Evolutionary conservation across 2,797 vertebrate genomes (phyloP), one percentile per base, ranked within the genome.

Genomic region (Chrosomus eos): DNA sequence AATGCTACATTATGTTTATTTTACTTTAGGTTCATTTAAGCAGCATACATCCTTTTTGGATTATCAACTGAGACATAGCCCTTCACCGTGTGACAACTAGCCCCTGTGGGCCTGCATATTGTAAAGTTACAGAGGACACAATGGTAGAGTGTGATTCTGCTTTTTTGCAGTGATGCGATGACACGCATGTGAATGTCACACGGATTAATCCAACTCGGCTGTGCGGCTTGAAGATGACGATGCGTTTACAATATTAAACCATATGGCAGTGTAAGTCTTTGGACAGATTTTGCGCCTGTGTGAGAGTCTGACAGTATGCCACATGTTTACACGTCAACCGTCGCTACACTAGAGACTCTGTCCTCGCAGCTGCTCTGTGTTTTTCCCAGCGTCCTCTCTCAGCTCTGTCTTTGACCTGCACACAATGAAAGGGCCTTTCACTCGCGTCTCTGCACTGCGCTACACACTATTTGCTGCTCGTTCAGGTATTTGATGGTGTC

Each of bases 161-260:
- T 36, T 86, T 82, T 82, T 53, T 81, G 62, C 64, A n/a, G 31
- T 81, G 77, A 80, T 81, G 53, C 51, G 67, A 67, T 86, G 87
- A 80, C 81, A 81, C 55, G 85, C 67, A 87, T 88, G 74, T 86
- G 85, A 86, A 89, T 86, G 75, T 66, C 53, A 45, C 68, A n/a
- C 26, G 83, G 81, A 85, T 90, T 86, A 80, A 43, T 64, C 77
- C 21, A 19, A 51, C 48, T 82, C 67, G 18, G 31, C 67, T 48
- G 70, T 3, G 53, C 53, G 31, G 75, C 62, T 71, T 86, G 60
- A 76, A 82, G 75, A 89, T 82, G 83, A 64, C 70, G 67, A 51
- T 40, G 60, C 38, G 5, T 36, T 80, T 74, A 58, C 36, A 43
- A 14, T 13, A 70, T 60, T 38, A 84, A 82, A 81, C 72, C 79